Evolutionary conservation across 2,113 vertebrate genomes (phyloP).

Genomic region (Platichthys stellatus): DNA sequence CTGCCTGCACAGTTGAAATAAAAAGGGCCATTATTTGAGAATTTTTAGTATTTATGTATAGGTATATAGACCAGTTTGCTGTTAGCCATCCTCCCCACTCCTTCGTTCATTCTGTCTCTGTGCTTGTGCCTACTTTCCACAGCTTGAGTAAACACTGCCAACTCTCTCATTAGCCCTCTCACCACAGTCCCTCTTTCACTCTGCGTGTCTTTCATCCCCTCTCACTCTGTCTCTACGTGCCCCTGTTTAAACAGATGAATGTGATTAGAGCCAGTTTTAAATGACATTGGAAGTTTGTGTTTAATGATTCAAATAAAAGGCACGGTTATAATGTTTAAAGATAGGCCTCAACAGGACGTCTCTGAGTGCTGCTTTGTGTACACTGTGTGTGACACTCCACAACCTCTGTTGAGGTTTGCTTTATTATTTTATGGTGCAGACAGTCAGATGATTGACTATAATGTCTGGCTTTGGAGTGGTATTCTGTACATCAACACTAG

Average conservation of each 20-base stretch:
- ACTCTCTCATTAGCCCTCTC: constrained; percentile 68
- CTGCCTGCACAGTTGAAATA: constrained; percentile 1
- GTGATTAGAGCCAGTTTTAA: constrained; percentile 69
- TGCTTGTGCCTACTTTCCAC: constrained; percentile 60
- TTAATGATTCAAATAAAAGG: constrained; percentile 71
- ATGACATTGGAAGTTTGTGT: constrained; percentile 74
- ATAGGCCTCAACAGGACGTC: constrained; percentile 42
- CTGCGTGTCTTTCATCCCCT: constrained; percentile 62
- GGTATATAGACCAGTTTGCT: constrained; percentile 14
- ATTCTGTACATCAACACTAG: constrained; percentile 38
- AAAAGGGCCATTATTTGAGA: constrained; percentile 15
- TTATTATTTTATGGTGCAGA: constrained; percentile 51
- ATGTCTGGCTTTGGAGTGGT: constrained; percentile 24
- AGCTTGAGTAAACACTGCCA: constrained; percentile 66
- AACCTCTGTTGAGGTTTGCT: constrained; percentile 1
- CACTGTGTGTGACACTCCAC: constrained; percentile 24
- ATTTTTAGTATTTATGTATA: constrained; percentile 14
- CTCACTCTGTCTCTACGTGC: constrained; percentile 52
- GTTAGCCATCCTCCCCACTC: constrained; percentile 20
- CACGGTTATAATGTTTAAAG: constrained; percentile 66
- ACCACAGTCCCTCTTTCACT: constrained; percentile 59
- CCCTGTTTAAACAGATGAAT: constrained; percentile 76
- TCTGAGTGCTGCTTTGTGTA: constrained; percentile 23
- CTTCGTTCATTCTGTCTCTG: constrained; percentile 45
- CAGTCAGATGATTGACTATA: constrained; percentile 57